phyloP scores from a whole-genome alignment of 1,140 invertebrate genomes.

The Drosophila mayri region DNA sequence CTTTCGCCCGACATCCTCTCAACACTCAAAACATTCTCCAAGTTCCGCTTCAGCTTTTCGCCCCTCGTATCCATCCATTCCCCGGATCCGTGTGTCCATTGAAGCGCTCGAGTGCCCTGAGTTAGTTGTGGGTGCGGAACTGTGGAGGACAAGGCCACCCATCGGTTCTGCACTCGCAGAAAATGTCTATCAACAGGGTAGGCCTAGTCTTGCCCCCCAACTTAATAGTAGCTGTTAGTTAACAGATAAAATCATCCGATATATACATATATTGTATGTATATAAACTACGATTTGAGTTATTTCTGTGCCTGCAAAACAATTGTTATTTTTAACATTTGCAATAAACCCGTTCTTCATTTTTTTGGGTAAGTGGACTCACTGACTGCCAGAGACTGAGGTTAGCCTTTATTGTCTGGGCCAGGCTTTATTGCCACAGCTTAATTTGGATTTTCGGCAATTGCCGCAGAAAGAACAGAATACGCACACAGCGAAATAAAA shows the following conservation, averaged over 20 bases:
- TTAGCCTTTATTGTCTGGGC: slow-evolving; percentile 39
- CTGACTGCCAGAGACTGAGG: slow-evolving; percentile 6
- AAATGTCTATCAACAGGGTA: neutral
- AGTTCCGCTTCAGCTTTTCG: slow-evolving; percentile 30
- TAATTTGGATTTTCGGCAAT: slow-evolving; percentile 60
- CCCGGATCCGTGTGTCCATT: slow-evolving; percentile 41
- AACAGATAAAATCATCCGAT: no score
- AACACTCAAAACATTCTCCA: slow-evolving; percentile 64
- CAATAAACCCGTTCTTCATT: neutral
- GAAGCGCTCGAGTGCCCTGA: slow-evolving; percentile 34
- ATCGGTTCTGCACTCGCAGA: slow-evolving; percentile 6
- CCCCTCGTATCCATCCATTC: neutral
- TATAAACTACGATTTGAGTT: neutral
- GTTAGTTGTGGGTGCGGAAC: slow-evolving; percentile 27
- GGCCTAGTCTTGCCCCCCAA: neutral
- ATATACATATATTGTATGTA: no score
- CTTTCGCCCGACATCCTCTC: slow-evolving; percentile 70
- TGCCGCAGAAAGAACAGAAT: slow-evolving; percentile 28
- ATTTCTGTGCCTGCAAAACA: neutral
- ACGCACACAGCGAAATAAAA: slow-evolving; percentile 3
- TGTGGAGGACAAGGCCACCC: slow-evolving; percentile 1
- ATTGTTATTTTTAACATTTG: neutral
- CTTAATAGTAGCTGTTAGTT: neutral
- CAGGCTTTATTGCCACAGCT: slow-evolving; percentile 57
- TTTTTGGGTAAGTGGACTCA: slow-evolving; percentile 4